Percentiles rank a stretch among this genome's conserved stretches.
Conservation (phyloP, 2,113 vertebrate genomes). For the Sinocyclocheilus maitianheensis region DNA sequence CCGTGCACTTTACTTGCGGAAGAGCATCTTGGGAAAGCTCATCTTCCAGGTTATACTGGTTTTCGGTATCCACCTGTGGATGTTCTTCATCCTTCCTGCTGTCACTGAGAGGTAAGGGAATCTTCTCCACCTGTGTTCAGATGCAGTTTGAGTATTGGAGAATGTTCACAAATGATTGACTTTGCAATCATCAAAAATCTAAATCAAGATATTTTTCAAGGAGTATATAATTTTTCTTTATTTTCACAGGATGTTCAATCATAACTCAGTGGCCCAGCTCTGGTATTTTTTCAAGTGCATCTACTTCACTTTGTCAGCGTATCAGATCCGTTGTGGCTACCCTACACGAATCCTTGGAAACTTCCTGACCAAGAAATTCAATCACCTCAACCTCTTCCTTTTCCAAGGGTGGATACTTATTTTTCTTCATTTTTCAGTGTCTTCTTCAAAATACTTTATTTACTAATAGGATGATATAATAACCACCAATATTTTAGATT, state of each 20-base stretch:
- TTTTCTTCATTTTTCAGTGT: background rate
- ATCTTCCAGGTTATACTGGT: conserved; percentile 93
- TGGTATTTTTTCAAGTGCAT: conserved; percentile 99
- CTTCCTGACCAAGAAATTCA: conserved; percentile 98
- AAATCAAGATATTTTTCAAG: background rate
- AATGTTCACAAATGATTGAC: background rate
- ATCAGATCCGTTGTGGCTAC: conserved; percentile 97
- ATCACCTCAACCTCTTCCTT: conserved; percentile 96
- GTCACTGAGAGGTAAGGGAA: conserved; percentile 87
- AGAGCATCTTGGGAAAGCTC: conserved; percentile 91
- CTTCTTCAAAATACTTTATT: background rate
- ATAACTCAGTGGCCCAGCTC: conserved; percentile 92
- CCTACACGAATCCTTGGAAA: conserved; percentile 95
- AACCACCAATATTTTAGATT: too few species aligned
- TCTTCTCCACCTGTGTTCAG: background rate
- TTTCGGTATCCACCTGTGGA: conserved; percentile 94
- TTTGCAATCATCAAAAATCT: too few species aligned
- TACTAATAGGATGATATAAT: background rate
- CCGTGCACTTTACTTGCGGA: conserved; percentile 93
- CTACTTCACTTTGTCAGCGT: conserved; percentile 93
- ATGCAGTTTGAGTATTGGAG: background rate
- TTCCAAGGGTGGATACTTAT: conserved; percentile 87
- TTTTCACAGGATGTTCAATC: conserved; percentile 86
- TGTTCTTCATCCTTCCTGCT: conserved; percentile 93
- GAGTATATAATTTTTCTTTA: background rate